Percentiles rank a stretch among this genome's conserved stretches.
Evolutionary conservation across 2,797 vertebrate genomes (phyloP).

Genomic region (Leptodactylus fallax): DNA sequence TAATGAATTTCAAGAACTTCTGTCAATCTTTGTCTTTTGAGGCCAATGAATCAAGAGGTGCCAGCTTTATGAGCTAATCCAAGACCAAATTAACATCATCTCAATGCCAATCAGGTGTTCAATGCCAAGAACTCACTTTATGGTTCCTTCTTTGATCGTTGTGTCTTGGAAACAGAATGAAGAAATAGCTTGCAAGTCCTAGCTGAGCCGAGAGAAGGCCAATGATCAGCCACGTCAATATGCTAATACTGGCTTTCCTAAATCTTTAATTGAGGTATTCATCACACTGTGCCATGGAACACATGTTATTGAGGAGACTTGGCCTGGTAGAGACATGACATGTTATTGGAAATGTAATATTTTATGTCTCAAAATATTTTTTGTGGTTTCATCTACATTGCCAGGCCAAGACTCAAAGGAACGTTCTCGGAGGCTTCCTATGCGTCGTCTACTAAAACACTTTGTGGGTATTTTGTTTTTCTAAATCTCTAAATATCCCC

Average conservation of each 20-base stretch:
- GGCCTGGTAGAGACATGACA: neutral
- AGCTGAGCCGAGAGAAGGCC: neutral
- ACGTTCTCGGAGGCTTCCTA: neutral
- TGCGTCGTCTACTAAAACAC: neutral
- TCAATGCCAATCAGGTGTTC: neutral
- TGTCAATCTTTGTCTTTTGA: neutral
- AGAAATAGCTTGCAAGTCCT: neutral
- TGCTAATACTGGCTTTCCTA: constrained; percentile 16
- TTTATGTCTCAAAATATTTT: constrained; percentile 26
- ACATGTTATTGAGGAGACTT: constrained; percentile 26
- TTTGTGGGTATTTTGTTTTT: too few species aligned
- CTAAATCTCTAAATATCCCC: neutral
- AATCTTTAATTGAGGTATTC: constrained; percentile 1
- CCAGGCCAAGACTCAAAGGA: neutral
- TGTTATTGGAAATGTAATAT: constrained; percentile 24
- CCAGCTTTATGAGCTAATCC: neutral
- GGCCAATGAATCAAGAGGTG: neutral
- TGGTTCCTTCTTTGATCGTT: constrained; percentile 26
- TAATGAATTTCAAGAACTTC: neutral
- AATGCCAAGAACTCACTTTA: neutral
- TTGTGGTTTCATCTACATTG: neutral
- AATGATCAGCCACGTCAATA: constrained; percentile 1
- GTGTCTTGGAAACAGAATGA: constrained; percentile 23
- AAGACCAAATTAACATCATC: neutral
- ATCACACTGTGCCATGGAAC: constrained; percentile 25